Base-by-base conservation (phyloP, 2,113 vertebrate genomes). In the Megalops atlanticus region DNA sequence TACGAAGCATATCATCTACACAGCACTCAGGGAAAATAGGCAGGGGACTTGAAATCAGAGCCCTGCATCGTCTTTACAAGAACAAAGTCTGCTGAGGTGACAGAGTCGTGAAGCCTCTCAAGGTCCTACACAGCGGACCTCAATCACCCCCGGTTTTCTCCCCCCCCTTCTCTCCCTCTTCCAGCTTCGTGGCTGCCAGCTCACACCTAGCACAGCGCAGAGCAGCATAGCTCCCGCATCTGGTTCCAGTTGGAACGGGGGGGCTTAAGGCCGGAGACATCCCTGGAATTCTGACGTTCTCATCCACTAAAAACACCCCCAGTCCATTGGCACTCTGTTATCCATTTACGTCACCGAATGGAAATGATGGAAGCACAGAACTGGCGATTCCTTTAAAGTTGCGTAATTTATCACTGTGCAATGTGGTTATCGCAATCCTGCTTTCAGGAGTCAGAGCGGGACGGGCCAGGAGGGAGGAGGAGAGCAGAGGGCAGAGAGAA, bases 41-140 rank as follows among this genome's bases (percentile, higher is more conserved):
- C 47, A 33, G 1, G 43, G 74, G 74, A 15, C 39, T 38, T 64
- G 35, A 78, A 78, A 77, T 36, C 47, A 7, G 75, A 77, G 75
- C 45, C 75, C 16, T 2, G 75, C 35, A 33, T 36, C 47, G 38
- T 24, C 47, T 47, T 47, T 47, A 10, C 41, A 49, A 1, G 1
- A 15, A 12, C 1, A 74, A 76, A 77, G 16, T 41, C 71, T 80
- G 47, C 43, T 54, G 36, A 74, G 40, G 45, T 21, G 4, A 38
- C 33, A 24, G 2, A 40, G 33, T 39, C 15, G 18, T 39, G 4
- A 11, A 12, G 27, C 33, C 35, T 74, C 15, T 54, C 68, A 58
- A 80, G 71, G 71, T 33, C 70, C 18, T 35, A 64, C n/a, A 36
- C 8, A 36, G 8, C 31, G 21, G 24, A n/a, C n/a, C 21, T 73